Evolutionary conservation across 2,888 invertebrate genomes (phyloP).

Genomic region (Eumacrocentrus americanus): DNA sequence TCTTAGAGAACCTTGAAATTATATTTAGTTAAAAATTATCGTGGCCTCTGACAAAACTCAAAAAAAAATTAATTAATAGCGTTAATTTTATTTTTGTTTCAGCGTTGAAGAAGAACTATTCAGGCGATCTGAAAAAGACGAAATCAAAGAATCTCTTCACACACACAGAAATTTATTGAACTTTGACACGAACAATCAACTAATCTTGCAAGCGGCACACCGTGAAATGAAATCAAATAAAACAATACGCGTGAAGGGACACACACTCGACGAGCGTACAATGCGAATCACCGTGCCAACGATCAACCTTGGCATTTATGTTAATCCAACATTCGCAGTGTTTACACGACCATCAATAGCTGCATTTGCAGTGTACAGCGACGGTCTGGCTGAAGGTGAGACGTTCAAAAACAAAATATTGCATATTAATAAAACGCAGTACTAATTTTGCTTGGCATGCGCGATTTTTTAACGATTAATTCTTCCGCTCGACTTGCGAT

Average conservation of each 20-base stretch:
- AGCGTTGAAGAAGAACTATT: conserved; percentile 60
- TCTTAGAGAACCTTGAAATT: no score
- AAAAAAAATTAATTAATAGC: not conserved
- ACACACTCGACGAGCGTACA: conserved; percentile 69
- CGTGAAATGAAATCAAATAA: conserved; percentile 39
- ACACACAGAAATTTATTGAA: conserved; percentile 52
- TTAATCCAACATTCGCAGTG: conserved; percentile 77
- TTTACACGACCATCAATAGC: conserved; percentile 71
- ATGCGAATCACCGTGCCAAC: conserved; percentile 74
- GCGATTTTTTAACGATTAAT: no score
- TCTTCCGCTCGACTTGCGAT: no score
- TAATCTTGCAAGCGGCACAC: conserved; percentile 49
- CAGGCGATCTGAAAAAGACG: conserved; percentile 61
- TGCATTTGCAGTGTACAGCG: conserved; percentile 58
- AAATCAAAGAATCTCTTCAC: conserved; percentile 48
- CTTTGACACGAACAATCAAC: conserved; percentile 44
- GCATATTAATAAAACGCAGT: no score
- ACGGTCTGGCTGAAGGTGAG: conserved; percentile 55
- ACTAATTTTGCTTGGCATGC: no score
- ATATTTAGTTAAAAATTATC: not conserved
- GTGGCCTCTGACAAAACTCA: no score
- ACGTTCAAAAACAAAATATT: conserved; percentile 16
- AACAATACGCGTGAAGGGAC: conserved; percentile 62
- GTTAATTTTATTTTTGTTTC: conserved; percentile 27
- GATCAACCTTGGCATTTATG: conserved; percentile 75